These are phyloP conservation scores for Bombycilla garrulus DNA, from an alignment of 2,113 vertebrate species.

Conservation along the genomic window DNA sequence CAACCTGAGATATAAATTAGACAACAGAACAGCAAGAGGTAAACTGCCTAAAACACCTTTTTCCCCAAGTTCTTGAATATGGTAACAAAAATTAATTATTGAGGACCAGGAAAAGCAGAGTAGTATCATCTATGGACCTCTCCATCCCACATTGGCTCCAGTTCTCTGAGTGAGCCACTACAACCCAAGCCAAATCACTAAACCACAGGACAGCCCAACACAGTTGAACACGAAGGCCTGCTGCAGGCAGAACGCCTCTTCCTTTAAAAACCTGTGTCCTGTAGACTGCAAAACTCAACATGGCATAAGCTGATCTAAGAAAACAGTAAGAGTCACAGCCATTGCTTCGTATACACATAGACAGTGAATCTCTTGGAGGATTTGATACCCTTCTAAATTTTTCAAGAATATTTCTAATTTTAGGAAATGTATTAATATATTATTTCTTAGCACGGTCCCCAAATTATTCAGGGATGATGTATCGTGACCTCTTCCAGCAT, in stretches of 20 bases:
- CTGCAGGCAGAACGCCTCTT: background rate
- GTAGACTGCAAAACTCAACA: background rate
- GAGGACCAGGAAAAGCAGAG: background rate
- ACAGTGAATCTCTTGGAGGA: background rate
- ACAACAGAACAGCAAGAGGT: background rate
- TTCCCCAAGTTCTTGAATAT: rapidly evolving
- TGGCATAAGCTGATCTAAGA: background rate
- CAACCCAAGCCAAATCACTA: background rate
- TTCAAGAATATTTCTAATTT: background rate
- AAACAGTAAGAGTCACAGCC: background rate
- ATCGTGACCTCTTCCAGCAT: background rate
- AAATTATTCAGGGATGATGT: background rate
- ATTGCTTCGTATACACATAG: background rate
- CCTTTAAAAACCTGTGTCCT: background rate
- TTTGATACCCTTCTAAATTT: background rate
- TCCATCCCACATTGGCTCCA: background rate
- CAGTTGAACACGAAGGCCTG: background rate
- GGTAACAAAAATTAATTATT: background rate
- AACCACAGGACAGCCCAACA: background rate
- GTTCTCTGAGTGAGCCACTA: background rate
- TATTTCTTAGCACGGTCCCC: background rate
- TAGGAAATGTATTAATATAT: background rate
- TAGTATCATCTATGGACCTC: background rate
- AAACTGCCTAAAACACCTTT: background rate
- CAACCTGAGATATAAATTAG: background rate